Conservation (phyloP, 2,113 vertebrate species). For the Semnopithecus entellus region DNA sequence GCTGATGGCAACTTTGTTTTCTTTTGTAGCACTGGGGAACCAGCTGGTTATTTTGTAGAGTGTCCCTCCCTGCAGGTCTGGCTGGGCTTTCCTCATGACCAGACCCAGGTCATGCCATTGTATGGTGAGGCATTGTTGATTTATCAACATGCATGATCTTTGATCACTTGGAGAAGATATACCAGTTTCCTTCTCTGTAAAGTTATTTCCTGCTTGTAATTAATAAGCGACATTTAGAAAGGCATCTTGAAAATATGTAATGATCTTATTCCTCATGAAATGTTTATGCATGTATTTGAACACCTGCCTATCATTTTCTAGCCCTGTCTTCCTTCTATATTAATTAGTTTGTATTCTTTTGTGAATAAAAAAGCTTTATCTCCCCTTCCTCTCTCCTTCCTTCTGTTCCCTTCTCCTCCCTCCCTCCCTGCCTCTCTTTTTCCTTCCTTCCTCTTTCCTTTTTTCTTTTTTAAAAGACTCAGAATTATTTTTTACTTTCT, state of each 20-base stretch:
- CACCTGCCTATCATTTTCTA: not conserved
- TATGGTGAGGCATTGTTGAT: too few relatives aligned
- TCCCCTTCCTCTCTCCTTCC: not conserved
- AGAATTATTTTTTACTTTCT: too few relatives aligned
- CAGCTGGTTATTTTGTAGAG: fast-evolving
- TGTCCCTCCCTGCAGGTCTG: fast-evolving
- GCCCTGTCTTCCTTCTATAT: not conserved
- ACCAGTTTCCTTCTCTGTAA: not conserved
- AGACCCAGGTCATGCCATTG: not conserved
- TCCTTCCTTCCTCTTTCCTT: too few relatives aligned
- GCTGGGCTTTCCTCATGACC: fast-evolving
- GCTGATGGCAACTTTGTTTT: not conserved
- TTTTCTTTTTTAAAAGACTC: not conserved
- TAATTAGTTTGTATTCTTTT: not conserved
- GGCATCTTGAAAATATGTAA: not conserved
- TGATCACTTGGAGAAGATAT: not conserved
- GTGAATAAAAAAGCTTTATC: not conserved
- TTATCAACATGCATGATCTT: too few relatives aligned
- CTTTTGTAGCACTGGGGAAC: not conserved
- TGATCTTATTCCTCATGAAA: not conserved
- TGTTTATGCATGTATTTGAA: not conserved
- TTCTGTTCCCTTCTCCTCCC: not conserved
- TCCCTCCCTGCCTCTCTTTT: not conserved
- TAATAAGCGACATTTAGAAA: not conserved
- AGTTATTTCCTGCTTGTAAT: not conserved